Percentiles rank a stretch among this genome's conserved stretches.
Conservation (phyloP, 2,113 vertebrate species). For the Tragelaphus imberbis region DNA sequence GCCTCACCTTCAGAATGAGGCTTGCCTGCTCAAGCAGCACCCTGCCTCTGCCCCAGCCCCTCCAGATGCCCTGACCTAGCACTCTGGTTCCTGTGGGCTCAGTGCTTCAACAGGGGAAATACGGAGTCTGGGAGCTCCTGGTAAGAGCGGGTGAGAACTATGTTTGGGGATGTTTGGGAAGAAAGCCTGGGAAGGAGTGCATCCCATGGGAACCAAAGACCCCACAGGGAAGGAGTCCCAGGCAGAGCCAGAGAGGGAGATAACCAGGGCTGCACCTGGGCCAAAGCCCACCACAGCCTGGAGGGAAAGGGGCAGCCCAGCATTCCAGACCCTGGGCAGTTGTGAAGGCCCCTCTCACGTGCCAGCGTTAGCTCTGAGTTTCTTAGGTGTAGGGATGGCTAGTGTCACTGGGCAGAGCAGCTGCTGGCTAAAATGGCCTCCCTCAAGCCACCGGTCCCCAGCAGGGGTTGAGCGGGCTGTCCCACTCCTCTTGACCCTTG, state of each 20-base stretch:
- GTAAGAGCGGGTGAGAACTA: not conserved
- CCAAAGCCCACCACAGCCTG: not conserved
- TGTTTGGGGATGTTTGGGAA: not conserved
- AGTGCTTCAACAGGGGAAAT: too few relatives aligned
- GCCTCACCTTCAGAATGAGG: not conserved
- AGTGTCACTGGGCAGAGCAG: not conserved
- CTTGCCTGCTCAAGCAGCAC: not conserved
- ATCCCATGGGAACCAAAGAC: too few relatives aligned
- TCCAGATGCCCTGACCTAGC: not conserved
- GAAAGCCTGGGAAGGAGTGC: not conserved
- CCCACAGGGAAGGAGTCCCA: not conserved
- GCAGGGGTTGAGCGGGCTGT: not conserved
- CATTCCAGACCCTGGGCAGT: not conserved
- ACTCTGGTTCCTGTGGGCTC: not conserved
- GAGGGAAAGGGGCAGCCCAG: not conserved
- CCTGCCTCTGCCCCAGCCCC: not conserved
- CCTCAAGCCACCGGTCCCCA: not conserved
- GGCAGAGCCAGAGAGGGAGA: not conserved
- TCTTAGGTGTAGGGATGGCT: not conserved
- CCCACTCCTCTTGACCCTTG: not conserved
- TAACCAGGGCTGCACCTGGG: not conserved
- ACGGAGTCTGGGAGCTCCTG: not conserved
- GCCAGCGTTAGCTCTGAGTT: not conserved
- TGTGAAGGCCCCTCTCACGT: fast-evolving
- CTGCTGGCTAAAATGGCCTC: not conserved